Evolutionary conservation across 2,888 invertebrate genomes (phyloP).

Genomic region (Heliconius charithonia): DNA sequence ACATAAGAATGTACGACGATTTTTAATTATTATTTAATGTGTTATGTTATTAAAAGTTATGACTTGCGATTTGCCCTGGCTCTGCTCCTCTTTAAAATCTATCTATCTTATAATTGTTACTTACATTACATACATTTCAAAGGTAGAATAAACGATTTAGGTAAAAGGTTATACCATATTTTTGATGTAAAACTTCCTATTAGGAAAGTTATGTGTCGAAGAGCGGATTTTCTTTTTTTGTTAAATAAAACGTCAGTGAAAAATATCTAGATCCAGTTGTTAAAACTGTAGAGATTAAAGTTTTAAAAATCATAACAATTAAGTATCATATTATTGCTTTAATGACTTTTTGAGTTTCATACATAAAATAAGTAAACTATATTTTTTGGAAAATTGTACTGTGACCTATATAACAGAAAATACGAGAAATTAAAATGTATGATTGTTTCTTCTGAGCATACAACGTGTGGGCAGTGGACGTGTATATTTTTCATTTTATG

Average conservation of each 20-base stretch:
- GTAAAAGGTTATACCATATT: background rate
- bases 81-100: background rate
- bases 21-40: background rate
- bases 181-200: no score
- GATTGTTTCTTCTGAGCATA: slow-evolving; percentile 5
- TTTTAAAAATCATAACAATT: background rate
- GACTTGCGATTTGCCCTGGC: background rate
- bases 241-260: no score
- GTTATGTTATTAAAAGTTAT: background rate
- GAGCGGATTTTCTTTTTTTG: no score
- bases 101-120: background rate
- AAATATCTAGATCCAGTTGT: background rate
- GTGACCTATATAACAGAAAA: slow-evolving; percentile 23
- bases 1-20: background rate
- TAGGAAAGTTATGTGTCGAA: no score
- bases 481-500: slow-evolving; percentile 9
- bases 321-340: background rate
- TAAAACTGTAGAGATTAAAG: background rate
- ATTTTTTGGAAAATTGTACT: slow-evolving; percentile 11
- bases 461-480: background rate
- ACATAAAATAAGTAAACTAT: slow-evolving; percentile 14
- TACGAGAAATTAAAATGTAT: slow-evolving; percentile 19
- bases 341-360: background rate
- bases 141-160: background rate
- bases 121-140: background rate